Evolutionary conservation across 2,113 vertebrate genomes (phyloP).

Genomic region (Candoia aspera): DNA sequence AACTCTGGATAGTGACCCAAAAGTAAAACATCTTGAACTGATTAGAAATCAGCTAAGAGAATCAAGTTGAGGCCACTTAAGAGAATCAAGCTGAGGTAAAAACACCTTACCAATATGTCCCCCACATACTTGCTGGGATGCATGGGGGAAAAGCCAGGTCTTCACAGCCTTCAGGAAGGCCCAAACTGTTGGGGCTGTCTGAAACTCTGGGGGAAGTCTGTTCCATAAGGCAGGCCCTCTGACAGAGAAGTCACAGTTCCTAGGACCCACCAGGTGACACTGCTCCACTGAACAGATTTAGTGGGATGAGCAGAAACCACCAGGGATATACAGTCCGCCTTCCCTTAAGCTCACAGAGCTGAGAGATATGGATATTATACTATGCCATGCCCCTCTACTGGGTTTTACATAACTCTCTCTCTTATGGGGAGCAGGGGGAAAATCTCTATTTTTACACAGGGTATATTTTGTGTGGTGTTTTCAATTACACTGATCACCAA

Average conservation of each 20-base stretch:
- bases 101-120: neutral
- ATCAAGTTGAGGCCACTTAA: neutral
- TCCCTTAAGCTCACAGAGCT: neutral
- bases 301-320: neutral
- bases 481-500: too few relatives aligned
- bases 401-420: too few relatives aligned
- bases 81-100: neutral
- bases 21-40: neutral
- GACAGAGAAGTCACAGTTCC: neutral
- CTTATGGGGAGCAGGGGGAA: too few relatives aligned
- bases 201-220: neutral
- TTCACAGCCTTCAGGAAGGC: neutral
- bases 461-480: too few relatives aligned
- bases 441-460: too few relatives aligned
- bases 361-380: neutral
- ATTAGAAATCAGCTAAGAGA: neutral
- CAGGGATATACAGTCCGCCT: neutral
- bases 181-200: neutral
- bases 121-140: neutral
- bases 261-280: neutral
- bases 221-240: neutral
- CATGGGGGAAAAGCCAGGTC: neutral
- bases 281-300: neutral
- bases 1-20: neutral
- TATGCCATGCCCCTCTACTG: too few relatives aligned